phyloP scores from a whole-genome alignment of 1,140 invertebrate species.

The Eupristina koningsbergeri region DNA sequence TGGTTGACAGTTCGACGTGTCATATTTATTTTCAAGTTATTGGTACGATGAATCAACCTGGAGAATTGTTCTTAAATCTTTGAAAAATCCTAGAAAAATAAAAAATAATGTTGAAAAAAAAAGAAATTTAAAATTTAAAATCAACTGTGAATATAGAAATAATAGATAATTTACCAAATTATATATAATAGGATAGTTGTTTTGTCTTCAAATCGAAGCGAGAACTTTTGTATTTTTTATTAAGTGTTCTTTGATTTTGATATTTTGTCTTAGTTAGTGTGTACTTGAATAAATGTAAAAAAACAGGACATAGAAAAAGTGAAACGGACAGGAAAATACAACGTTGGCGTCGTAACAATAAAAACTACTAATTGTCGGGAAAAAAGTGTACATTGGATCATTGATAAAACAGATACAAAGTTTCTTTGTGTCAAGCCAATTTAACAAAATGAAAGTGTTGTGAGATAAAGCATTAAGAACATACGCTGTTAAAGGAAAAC shows the following conservation, averaged over 20 bases:
- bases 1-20: not conserved
- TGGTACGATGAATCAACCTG: not conserved
- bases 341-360: not conserved
- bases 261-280: not conserved
- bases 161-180: not conserved
- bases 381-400: slow-evolving; percentile 18
- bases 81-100: not conserved
- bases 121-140: not conserved
- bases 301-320: no score
- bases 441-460: slow-evolving; percentile 37
- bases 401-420: slow-evolving; percentile 41
- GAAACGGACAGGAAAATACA: not conserved
- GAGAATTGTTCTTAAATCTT: slow-evolving; percentile 18
- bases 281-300: not conserved
- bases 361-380: not conserved
- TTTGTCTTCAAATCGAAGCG: not conserved
- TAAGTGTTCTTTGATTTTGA: not conserved
- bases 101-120: not conserved
- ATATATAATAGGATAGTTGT: no score
- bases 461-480: slow-evolving; percentile 20
- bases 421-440: slow-evolving; percentile 6
- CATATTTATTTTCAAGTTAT: not conserved
- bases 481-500: slow-evolving; percentile 36
- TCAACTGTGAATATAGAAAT: not conserved
- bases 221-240: slow-evolving; percentile 4